Evolutionary conservation across 2,888 invertebrate species (phyloP), one percentile per base, ranked within the genome.

Genomic region (Lepidocyrtinus sp.): DNA sequence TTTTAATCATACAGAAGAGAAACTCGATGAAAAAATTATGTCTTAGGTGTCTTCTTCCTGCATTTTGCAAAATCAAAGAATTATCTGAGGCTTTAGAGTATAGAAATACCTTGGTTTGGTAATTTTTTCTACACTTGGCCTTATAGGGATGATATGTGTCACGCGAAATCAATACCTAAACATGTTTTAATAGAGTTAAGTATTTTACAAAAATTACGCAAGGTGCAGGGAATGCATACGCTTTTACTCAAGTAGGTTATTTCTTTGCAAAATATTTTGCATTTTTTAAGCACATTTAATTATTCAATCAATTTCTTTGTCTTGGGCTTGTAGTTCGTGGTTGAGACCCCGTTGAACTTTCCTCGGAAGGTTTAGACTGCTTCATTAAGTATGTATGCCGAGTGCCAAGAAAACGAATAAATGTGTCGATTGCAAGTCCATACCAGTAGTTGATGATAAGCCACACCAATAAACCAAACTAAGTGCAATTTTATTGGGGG

Each of bases 1-100:
- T 59, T 61, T 61, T 26, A 70, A 70, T 70, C 46, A 50, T 46
- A 62, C 22, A 25, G 50, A 17, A 17, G 50, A 12, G 24, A 69
- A 36, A 27, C 36, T 65, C 5, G 36, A 36, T 7, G 12, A 36
- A 36, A 36, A 50, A 50, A 50, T 50, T 50, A 50, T 7, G 50
- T 12, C 5, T 50, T 50, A 7, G 50, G 50, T 61, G 22, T 70
- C 46, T 24, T 70, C 70, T 70, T 70, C 70, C 70, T 70, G 59
- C 59, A 12, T 46, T 67, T 69, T 69, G 46, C 67, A 45, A 36
- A 26, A 9, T 26, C 12, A 24, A 64, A 64, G n/a, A 9, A 17
- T 7, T 24, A 24, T n/a, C n/a, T 36, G 36, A 36, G 36, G 36
- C 15, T 50, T 50, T 2, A n/a, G n/a, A n/a, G n/a, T n/a, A n/a